These are phyloP conservation scores for Deroplatys truncata DNA, from an alignment of 2,888 invertebrate genomes.

Conservation along the genomic window DNA sequence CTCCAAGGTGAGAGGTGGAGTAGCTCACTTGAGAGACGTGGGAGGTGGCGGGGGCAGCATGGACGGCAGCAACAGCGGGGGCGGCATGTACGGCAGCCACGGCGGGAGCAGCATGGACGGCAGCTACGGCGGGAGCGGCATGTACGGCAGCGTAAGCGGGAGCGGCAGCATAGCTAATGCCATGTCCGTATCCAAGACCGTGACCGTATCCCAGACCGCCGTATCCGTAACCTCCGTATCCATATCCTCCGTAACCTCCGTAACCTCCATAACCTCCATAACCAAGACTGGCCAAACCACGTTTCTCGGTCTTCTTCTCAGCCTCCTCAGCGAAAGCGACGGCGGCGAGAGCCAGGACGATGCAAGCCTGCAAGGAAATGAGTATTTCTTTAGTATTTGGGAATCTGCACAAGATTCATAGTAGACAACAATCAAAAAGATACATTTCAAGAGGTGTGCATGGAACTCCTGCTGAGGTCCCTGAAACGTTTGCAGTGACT, in stretches of 20 bases:
- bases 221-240: too few species aligned
- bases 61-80: neutral
- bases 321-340: conserved; percentile 30
- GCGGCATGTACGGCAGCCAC: neutral
- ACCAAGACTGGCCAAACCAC: conserved; percentile 34
- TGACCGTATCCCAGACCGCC: conserved; percentile 23
- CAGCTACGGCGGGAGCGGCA: too few species aligned
- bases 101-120: neutral
- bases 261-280: conserved; percentile 28
- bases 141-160: too few species aligned
- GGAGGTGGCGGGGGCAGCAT: conserved; percentile 12
- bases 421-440: too few species aligned
- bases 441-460: too few species aligned
- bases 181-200: conserved; percentile 32
- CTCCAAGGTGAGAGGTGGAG: conserved; percentile 14
- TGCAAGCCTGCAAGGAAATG: conserved; percentile 19
- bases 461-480: too few species aligned
- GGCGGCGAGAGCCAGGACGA: conserved; percentile 28
- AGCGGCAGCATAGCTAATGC: conserved; percentile 25
- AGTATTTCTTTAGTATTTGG: neutral
- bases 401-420: too few species aligned
- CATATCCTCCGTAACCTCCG: conserved; percentile 10
- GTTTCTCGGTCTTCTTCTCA: conserved; percentile 38
- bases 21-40: conserved; percentile 7
- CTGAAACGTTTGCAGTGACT: too few species aligned